Percentiles rank a stretch among this genome's conserved stretches.
Conservation (phyloP, 1,140 invertebrate genomes). For the Drosophila melanica region DNA sequence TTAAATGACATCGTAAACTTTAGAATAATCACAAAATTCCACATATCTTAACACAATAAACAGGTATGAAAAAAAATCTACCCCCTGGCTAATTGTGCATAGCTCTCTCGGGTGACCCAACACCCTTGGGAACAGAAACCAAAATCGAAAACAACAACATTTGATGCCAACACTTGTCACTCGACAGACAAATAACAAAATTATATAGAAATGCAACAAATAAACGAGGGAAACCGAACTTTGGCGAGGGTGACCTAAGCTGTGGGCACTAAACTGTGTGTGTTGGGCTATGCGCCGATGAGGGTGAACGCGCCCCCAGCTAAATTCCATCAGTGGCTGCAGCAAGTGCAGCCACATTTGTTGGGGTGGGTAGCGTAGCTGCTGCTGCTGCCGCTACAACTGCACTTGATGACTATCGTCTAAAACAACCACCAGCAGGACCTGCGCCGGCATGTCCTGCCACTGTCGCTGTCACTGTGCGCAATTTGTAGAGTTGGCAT, state of each 20-base stretch:
- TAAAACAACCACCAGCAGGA: conserved; percentile 68
- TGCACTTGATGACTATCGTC: conserved; percentile 63
- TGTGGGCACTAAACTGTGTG: background rate
- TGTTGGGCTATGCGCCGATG: conserved; percentile 16
- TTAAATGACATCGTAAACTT: background rate
- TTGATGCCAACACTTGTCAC: conserved; percentile 64
- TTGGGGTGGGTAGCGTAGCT: conserved; percentile 36
- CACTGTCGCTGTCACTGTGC: background rate
- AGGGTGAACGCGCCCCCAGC: conserved; percentile 43
- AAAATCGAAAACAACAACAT: conserved; percentile 44
- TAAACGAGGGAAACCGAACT: conserved; percentile 35
- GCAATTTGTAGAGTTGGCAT: conserved; percentile 33
- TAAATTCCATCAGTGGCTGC: conserved; percentile 28
- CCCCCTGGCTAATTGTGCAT: conserved; percentile 10
- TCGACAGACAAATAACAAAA: conserved; percentile 69
- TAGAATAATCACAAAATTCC: background rate
- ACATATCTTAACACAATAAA: conserved; percentile 3
- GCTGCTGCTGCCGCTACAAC: conserved; percentile 1
- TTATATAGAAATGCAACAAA: conserved; percentile 70
- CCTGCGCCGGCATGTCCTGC: conserved; percentile 56
- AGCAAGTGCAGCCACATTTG: conserved; percentile 48
- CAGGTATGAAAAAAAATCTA: conserved; percentile 8
- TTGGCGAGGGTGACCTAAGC: conserved; percentile 19
- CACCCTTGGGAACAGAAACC: conserved; percentile 47
- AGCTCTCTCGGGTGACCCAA: conserved; percentile 21